These are phyloP conservation scores for Coleophora flavipennella DNA, from an alignment of 2,888 invertebrate species.

Conservation along the genomic window DNA sequence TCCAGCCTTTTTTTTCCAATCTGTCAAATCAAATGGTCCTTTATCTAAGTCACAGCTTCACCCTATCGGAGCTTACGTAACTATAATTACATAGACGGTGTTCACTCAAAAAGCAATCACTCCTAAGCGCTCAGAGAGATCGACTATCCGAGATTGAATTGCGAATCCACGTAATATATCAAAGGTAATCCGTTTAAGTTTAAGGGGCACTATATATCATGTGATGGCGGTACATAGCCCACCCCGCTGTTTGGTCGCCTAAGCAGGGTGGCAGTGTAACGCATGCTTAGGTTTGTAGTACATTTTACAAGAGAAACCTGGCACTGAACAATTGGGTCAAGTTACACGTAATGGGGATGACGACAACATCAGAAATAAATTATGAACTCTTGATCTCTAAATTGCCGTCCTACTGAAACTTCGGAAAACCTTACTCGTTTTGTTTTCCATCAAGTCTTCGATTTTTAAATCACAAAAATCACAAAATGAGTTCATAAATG, in stretches of 20 bases:
- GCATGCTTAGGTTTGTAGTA: slow-evolving; percentile 45
- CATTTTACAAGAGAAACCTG: slow-evolving; percentile 14
- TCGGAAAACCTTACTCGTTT: no score
- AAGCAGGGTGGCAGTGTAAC: slow-evolving; percentile 57
- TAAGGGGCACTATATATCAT: slow-evolving; percentile 69
- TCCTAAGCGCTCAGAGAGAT: slow-evolving; percentile 39
- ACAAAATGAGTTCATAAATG: no score
- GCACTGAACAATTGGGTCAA: no score
- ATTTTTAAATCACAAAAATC: no score
- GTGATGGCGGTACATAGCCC: slow-evolving; percentile 49
- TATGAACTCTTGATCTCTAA: no score
- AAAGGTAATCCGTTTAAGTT: slow-evolving; percentile 72
- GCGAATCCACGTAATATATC: slow-evolving; percentile 67
- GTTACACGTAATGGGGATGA: no score
- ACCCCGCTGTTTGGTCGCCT: slow-evolving; percentile 62
- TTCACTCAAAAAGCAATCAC: slow-evolving; percentile 54
- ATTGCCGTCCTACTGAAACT: no score
- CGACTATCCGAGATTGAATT: slow-evolving; percentile 68
- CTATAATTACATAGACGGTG: slow-evolving; percentile 38
- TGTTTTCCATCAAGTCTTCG: no score
- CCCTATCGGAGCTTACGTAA: neutral
- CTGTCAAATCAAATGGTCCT: no score
- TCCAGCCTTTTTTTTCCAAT: no score
- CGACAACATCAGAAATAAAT: no score
- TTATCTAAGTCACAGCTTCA: no score